Evolutionary conservation across 2,797 vertebrate genomes (phyloP).

Genomic region (Darevskia mixta): DNA sequence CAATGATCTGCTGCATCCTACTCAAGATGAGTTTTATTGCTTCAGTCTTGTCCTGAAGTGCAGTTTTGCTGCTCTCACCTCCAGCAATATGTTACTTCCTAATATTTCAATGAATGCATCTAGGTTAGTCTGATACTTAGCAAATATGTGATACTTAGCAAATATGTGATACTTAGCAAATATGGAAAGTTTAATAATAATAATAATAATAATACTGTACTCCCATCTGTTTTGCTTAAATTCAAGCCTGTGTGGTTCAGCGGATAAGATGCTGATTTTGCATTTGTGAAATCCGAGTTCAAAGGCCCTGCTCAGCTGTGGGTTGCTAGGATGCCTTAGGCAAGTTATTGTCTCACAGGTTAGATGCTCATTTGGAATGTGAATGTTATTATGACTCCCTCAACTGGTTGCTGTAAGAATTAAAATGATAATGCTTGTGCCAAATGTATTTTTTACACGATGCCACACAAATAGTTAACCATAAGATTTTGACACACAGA

Average conservation of each 20-base stretch:
- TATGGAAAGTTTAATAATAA: background rate
- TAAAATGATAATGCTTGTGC: background rate
- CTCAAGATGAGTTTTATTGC: background rate
- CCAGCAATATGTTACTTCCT: background rate
- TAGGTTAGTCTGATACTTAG: background rate
- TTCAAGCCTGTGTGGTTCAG: background rate
- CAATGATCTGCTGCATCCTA: background rate
- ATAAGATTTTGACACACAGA: background rate
- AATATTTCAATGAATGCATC: background rate
- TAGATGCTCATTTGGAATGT: background rate
- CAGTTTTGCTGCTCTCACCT: background rate
- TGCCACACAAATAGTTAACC: background rate
- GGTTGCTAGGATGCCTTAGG: background rate
- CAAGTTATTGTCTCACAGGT: background rate
- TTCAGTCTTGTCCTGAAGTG: background rate
- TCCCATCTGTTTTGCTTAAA: background rate
- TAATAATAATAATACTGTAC: background rate
- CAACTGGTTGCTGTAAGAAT: background rate
- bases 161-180: background rate
- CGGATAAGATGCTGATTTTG: background rate
- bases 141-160: too few species aligned
- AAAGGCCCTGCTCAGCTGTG: background rate
- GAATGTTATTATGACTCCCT: background rate
- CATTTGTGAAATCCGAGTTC: background rate
- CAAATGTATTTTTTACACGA: background rate